Evolutionary conservation across 2,888 invertebrate genomes (phyloP).

Genomic region (Arrhopalites spinosus): DNA sequence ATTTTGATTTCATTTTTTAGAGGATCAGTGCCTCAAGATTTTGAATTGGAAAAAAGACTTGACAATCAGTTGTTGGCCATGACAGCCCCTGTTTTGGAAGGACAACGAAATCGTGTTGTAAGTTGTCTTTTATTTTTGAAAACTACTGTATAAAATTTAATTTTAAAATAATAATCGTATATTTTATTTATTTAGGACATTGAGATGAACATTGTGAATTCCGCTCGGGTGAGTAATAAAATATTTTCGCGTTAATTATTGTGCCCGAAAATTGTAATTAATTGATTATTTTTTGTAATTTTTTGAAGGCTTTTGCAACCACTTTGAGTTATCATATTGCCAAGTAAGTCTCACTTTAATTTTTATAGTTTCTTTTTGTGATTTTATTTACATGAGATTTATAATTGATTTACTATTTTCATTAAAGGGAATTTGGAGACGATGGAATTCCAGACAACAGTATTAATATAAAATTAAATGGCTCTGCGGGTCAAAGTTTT

Average conservation of each 20-base stretch:
- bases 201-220: constrained; percentile 82
- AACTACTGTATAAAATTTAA: not conserved
- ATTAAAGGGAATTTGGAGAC: constrained; percentile 79
- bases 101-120: constrained; percentile 67
- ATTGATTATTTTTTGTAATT: not conserved
- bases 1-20: not conserved
- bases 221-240: constrained; percentile 70
- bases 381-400: not conserved
- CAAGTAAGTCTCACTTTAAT: constrained; percentile 67
- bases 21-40: constrained; percentile 82
- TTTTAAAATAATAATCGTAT: not conserved
- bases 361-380: not conserved
- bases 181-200: constrained; percentile 67
- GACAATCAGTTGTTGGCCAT: constrained; percentile 78
- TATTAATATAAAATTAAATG: constrained; percentile 80
- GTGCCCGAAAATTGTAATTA: not conserved
- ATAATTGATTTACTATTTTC: not conserved
- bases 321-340: constrained; percentile 95
- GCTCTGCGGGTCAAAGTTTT: constrained; percentile 98
- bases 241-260: too few species aligned
- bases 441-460: constrained; percentile 80
- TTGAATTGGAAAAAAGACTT: constrained; percentile 80
- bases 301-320: constrained; percentile 77
- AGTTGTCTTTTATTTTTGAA: not conserved
- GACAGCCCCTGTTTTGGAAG: constrained; percentile 75